Conservation (phyloP, 2,113 vertebrate species). For the Pelmatolapia mariae region DNA sequence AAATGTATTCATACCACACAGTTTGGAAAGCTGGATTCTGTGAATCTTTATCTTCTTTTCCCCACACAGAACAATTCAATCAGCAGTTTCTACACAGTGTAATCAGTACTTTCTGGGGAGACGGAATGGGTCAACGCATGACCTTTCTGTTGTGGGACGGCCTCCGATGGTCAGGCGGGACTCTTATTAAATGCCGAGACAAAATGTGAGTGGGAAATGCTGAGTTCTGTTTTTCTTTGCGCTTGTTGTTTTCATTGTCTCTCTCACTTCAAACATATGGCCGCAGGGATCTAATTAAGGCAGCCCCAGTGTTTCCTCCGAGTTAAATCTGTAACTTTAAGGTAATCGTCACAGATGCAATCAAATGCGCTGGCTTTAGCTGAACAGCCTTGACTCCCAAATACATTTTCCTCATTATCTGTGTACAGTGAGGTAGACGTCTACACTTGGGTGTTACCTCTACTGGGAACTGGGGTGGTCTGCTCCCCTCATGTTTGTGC, state of each 20-base stretch:
- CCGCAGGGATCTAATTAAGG: conserved; percentile 40
- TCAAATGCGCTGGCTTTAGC: background rate
- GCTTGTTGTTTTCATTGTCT: background rate
- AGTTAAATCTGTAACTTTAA: conserved; percentile 14
- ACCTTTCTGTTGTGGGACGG: conserved; percentile 4
- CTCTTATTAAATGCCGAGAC: conserved; percentile 28
- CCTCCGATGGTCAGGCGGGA: background rate
- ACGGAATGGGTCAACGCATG: background rate
- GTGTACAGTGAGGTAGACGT: background rate
- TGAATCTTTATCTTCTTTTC: background rate
- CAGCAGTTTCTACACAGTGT: conserved; percentile 3
- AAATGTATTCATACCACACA: background rate
- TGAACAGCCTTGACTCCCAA: background rate
- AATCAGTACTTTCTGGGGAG: conserved; percentile 21
- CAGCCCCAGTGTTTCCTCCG: background rate
- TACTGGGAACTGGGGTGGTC: background rate
- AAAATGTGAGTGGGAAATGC: conserved; percentile 16
- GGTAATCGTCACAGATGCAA: conserved; percentile 17
- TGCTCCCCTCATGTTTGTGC: background rate
- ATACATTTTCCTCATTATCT: background rate
- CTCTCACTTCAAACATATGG: conserved; percentile 2
- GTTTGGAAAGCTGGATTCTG: background rate
- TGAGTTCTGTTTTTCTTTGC: background rate
- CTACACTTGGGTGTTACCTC: background rate
- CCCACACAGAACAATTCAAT: conserved; percentile 17